Evolutionary conservation across 2,797 vertebrate species (phyloP).

Genomic region (Cygnus olor): DNA sequence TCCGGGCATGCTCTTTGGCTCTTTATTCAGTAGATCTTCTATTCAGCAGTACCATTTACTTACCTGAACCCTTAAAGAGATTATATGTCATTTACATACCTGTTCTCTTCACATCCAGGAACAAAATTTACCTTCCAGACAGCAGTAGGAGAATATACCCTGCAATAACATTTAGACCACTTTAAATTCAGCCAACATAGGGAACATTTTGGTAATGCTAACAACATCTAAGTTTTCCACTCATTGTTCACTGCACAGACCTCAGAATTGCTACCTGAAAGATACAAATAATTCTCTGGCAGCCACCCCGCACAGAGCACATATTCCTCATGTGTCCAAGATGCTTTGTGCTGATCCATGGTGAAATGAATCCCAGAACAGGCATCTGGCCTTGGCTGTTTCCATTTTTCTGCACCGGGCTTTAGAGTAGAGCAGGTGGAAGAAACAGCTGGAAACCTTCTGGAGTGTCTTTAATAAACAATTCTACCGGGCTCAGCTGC

Average conservation of each 20-base stretch:
- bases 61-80: background rate
- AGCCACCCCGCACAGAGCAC: background rate
- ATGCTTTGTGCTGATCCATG: background rate
- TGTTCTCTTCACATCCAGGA: background rate
- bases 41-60: background rate
- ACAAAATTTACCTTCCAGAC: background rate
- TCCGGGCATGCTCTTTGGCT: fast-evolving
- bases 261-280: background rate
- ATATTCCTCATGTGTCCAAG: background rate
- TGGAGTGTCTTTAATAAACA: slow-evolving; percentile 25
- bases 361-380: background rate
- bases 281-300: background rate
- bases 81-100: background rate
- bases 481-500: slow-evolving; percentile 12
- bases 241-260: background rate
- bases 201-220: background rate
- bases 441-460: slow-evolving; percentile 59
- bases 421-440: slow-evolving; percentile 35
- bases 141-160: background rate
- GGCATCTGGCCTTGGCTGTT: slow-evolving; percentile 10
- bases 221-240: background rate
- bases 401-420: slow-evolving; percentile 3
- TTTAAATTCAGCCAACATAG: background rate
- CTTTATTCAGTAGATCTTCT: background rate
- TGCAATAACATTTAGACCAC: background rate